These are phyloP conservation scores for Gymnopithys bicolor DNA, from an alignment of 2,797 vertebrate genomes.

Conservation along the genomic window DNA sequence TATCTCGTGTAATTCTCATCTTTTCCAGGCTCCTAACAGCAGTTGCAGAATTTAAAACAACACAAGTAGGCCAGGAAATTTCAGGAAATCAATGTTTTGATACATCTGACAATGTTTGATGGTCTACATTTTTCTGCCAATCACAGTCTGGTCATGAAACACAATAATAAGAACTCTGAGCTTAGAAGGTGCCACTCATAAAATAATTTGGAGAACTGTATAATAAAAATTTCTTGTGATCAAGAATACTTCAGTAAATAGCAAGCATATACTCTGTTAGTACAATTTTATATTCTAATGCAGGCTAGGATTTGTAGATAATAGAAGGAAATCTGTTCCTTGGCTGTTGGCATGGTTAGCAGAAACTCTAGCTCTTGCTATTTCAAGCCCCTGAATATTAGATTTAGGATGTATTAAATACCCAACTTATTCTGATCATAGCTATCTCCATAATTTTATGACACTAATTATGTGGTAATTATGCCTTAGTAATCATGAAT, in stretches of 20 bases:
- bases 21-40: not conserved
- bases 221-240: not conserved
- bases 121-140: not conserved
- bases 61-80: not conserved
- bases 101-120: not conserved
- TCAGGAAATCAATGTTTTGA: not conserved
- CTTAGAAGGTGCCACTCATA: not conserved
- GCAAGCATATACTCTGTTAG: not conserved
- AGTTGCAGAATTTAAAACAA: not conserved
- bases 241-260: not conserved
- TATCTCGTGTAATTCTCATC: not conserved
- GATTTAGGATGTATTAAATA: slow-evolving; percentile 3
- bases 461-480: not conserved
- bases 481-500: not conserved
- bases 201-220: not conserved
- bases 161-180: not conserved
- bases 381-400: slow-evolving; percentile 9
- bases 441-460: not conserved
- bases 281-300: not conserved
- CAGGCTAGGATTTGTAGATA: not conserved
- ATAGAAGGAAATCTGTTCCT: not conserved
- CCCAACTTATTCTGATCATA: not conserved
- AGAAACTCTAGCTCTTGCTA: not conserved
- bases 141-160: not conserved
- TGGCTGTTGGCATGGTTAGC: not conserved